phyloP scores from a whole-genome alignment of 2,888 invertebrate species.

The Frankliniella fusca region DNA sequence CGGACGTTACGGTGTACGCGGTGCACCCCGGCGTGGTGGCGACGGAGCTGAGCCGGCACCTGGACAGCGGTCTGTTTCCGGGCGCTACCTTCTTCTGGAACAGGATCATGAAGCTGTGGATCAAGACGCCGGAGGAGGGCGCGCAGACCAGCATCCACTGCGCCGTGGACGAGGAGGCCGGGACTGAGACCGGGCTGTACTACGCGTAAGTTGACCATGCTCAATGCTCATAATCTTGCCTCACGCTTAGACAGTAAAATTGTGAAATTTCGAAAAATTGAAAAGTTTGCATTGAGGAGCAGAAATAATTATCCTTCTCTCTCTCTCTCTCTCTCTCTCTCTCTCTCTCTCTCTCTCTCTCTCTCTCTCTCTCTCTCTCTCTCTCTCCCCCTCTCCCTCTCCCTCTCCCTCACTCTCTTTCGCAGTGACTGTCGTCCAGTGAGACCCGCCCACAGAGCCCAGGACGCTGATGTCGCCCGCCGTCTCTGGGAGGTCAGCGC shows the following conservation, averaged over 20 bases:
- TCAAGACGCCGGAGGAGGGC: slow-evolving; percentile 58
- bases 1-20: slow-evolving; percentile 60
- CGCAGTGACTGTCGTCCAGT: not conserved
- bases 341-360: slow-evolving; percentile 18
- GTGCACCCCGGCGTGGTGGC: slow-evolving; percentile 68
- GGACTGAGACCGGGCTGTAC: slow-evolving; percentile 57
- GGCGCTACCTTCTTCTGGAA: slow-evolving; percentile 50
- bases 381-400: not conserved
- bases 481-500: slow-evolving; percentile 36
- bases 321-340: slow-evolving; percentile 19
- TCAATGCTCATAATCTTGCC: not conserved
- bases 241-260: no score
- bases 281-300: no score
- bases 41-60: slow-evolving; percentile 66
- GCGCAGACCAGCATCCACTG: slow-evolving; percentile 72
- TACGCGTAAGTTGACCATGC: slow-evolving; percentile 50
- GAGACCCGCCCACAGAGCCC: not conserved
- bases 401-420: not conserved
- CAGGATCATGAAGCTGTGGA: slow-evolving; percentile 37
- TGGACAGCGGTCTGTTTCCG: slow-evolving; percentile 51
- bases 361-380: slow-evolving; percentile 3
- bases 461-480: slow-evolving; percentile 4
- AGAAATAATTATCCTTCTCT: not conserved
- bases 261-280: no score
- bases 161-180: slow-evolving; percentile 61